Evolutionary conservation across 2,113 vertebrate genomes (phyloP).

Genomic region (Rhodinocichla rosea): DNA sequence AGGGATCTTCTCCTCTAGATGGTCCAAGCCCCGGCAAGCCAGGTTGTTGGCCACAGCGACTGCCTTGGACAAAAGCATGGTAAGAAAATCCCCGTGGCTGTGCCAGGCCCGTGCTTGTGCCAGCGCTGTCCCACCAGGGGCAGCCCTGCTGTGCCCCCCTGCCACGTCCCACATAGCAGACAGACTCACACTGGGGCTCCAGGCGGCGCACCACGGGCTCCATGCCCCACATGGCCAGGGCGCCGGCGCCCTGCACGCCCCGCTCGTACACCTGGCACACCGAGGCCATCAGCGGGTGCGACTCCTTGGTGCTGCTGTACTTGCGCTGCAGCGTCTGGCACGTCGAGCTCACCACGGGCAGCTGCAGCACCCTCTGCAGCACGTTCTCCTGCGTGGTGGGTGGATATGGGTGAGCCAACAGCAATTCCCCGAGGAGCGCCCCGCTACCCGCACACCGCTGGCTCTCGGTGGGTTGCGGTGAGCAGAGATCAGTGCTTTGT

Average conservation of each 20-base stretch:
- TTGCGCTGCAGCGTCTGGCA: constrained; percentile 70
- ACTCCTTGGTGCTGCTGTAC: constrained; percentile 76
- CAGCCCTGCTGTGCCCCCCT: not conserved
- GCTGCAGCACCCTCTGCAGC: constrained; percentile 74
- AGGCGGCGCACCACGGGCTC: constrained; percentile 76
- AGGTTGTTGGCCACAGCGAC: constrained; percentile 75
- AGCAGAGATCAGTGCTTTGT: not conserved
- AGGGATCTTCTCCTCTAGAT: constrained; percentile 80
- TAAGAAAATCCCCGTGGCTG: not conserved
- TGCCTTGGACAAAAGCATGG: constrained; percentile 1
- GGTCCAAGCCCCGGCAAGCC: constrained; percentile 79
- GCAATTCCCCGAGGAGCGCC: not conserved
- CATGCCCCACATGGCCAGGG: constrained; percentile 72
- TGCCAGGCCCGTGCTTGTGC: not conserved
- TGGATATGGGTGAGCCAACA: not conserved
- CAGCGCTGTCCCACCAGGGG: not conserved
- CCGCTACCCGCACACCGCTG: rapidly evolving
- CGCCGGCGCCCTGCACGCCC: constrained; percentile 67
- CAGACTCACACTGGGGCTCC: constrained; percentile 77
- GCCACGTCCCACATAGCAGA: rapidly evolving
- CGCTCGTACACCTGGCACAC: constrained; percentile 76
- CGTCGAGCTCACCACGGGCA: constrained; percentile 75
- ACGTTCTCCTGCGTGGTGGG: constrained; percentile 63
- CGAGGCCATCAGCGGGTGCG: constrained; percentile 70
- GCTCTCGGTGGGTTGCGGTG: not conserved